Evolutionary conservation across 2,888 invertebrate genomes (phyloP), one percentile per base, ranked within the genome.

Genomic region (Entomobrya proxima): DNA sequence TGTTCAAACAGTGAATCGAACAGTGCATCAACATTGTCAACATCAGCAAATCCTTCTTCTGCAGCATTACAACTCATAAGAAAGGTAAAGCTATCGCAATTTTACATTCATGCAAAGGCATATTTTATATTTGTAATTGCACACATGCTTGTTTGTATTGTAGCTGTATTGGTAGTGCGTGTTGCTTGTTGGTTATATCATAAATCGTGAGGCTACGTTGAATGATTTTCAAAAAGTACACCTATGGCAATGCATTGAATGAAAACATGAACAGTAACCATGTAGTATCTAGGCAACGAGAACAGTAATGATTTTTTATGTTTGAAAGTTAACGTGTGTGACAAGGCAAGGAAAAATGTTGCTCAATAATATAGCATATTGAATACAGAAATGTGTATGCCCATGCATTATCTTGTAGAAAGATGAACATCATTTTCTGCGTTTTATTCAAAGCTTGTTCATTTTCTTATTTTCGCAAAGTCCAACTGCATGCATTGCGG

Each of bases 1-100:
- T 64, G 64, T 64, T 64, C 37, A 64, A 64, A 64, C 35, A 64
- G 37, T 64, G 64, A 18, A 35, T n/a, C 37, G 35, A 64, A 64
- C 18, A 64, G 64, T 64, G 64, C 64, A 64, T 37, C 35, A 64
- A 18, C 32, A 35, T 61, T 64, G 64, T 64, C 64, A 13, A n/a
- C 64, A n/a, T n/a, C n/a, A n/a, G n/a, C n/a, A n/a, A n/a, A n/a
- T n/a, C n/a, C n/a, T 15, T 64, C 18, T 64, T 64, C 35, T 64
- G 64, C 35, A 32, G 30, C 11, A 64, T 11, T 35, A 21, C 32
- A 64, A 37, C 15, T 64, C 37, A 64, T 37, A 32, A 13, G 35
- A 64, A 64, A 64, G 64, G 64, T 64, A 64, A 64, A 64, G 64
- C 7, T 55, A 2, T 35, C 27, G n/a, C 9, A 61, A 64, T 32